These are phyloP conservation scores for Autographa gamma DNA, from an alignment of 2,888 invertebrate genomes.

Conservation along the genomic window DNA sequence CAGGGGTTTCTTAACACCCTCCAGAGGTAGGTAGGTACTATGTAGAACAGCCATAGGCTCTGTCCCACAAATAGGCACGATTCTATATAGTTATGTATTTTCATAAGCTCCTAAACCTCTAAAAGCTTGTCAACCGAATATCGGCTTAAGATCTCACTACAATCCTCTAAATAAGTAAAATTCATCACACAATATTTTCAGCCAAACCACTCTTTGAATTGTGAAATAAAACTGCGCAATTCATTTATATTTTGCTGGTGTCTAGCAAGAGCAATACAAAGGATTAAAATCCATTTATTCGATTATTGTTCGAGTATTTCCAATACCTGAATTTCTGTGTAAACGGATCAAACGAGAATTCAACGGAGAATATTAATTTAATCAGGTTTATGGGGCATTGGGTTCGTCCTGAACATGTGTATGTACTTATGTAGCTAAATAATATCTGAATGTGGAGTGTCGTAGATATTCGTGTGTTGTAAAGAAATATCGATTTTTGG, in stretches of 20 bases:
- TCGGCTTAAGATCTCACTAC: background rate
- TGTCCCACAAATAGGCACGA: background rate
- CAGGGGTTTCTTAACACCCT: too few species aligned
- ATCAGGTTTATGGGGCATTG: constrained; percentile 11
- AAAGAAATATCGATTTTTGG: background rate
- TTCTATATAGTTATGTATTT: background rate
- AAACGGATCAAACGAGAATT: constrained; percentile 30
- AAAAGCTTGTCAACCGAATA: constrained; percentile 2
- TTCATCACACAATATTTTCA: background rate
- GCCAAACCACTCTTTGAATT: background rate
- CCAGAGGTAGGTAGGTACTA: too few species aligned
- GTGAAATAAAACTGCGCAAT: background rate
- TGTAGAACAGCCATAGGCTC: too few species aligned
- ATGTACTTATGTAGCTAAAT: background rate
- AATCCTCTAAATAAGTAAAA: background rate
- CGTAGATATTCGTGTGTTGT: background rate
- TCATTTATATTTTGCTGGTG: background rate
- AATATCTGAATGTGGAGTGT: background rate
- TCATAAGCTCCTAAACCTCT: background rate
- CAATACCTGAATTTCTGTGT: constrained; percentile 6
- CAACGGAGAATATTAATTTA: constrained; percentile 20
- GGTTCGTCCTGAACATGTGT: background rate
- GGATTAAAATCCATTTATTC: constrained; percentile 17
- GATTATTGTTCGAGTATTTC: background rate
- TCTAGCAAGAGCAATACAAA: background rate